Conservation (phyloP, 1,140 invertebrate species). For the Doryteuthis pealeii region DNA sequence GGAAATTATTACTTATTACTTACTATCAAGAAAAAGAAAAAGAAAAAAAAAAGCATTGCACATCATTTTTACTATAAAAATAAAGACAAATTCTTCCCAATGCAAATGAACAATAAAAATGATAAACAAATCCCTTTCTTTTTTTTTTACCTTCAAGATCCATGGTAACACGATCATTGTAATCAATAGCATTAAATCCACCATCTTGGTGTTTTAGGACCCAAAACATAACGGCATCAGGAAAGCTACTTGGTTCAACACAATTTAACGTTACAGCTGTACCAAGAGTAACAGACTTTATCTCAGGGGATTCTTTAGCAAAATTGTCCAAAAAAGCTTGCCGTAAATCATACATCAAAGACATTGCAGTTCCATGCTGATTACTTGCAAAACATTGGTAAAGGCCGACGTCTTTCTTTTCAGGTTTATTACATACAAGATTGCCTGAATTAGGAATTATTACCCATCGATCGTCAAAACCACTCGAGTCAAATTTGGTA, state of each 20-base stretch:
- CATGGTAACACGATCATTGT: constrained; percentile 45
- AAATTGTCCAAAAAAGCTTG: constrained; percentile 40
- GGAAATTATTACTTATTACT: too few species aligned
- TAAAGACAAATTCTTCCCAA: too few species aligned
- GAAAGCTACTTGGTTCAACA: constrained; percentile 50
- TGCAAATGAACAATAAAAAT: too few species aligned
- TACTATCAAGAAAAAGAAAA: too few species aligned
- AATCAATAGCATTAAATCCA: constrained; percentile 40
- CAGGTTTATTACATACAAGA: constrained; percentile 82
- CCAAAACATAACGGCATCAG: constrained; percentile 49
- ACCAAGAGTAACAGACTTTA: constrained; percentile 25
- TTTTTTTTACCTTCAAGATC: constrained; percentile 50
- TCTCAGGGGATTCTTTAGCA: constrained; percentile 16
- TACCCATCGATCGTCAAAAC: constrained; percentile 81
- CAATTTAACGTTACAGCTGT: constrained; percentile 38
- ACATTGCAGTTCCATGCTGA: constrained; percentile 77
- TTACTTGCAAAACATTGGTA: constrained; percentile 98
- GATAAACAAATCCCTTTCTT: too few species aligned
- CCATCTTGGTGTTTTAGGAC: constrained; percentile 31
- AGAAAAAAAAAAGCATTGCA: too few species aligned
- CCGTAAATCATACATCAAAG: constrained; percentile 39
- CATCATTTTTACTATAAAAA: too few species aligned
- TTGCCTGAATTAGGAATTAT: constrained; percentile 90
- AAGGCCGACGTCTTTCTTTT: constrained; percentile 86
- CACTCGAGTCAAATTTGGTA: constrained; percentile 71